Conservation (phyloP, 2,113 vertebrate species). For the Urocynchramus pylzowi region DNA sequence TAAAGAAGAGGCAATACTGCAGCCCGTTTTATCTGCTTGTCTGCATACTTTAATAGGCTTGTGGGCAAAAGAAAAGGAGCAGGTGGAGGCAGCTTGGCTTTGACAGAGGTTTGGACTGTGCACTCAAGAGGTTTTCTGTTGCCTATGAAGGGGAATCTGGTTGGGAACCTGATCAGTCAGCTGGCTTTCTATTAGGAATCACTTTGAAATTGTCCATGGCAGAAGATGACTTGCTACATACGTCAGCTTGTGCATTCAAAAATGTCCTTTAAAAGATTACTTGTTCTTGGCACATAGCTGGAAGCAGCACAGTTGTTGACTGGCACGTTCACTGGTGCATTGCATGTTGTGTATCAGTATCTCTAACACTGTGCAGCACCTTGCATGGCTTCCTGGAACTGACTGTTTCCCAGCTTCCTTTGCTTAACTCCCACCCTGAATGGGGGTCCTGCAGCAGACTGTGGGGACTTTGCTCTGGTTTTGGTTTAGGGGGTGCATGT, state of each 20-base stretch:
- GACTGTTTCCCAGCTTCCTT: background rate
- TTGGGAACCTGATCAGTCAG: background rate
- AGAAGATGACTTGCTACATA: background rate
- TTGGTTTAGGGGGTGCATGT: background rate
- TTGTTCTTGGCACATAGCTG: background rate
- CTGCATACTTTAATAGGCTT: background rate
- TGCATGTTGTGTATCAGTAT: background rate
- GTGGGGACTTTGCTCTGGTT: background rate
- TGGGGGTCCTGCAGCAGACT: background rate
- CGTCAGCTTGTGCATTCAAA: background rate
- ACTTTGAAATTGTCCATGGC: background rate
- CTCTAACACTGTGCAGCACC: background rate
- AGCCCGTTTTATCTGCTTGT: background rate
- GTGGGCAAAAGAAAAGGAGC: background rate
- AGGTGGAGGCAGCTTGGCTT: background rate
- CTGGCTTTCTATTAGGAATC: background rate
- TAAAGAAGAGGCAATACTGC: background rate
- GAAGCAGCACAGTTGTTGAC: background rate
- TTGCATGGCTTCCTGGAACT: background rate
- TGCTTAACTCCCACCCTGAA: background rate
- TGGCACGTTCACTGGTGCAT: rapidly evolving
- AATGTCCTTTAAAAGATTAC: background rate
- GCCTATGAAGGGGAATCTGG: background rate
- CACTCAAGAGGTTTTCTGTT: background rate
- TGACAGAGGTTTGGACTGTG: background rate